Base-by-base conservation (phyloP, 2,797 vertebrate species). In the Oreochromis grahami region DNA sequence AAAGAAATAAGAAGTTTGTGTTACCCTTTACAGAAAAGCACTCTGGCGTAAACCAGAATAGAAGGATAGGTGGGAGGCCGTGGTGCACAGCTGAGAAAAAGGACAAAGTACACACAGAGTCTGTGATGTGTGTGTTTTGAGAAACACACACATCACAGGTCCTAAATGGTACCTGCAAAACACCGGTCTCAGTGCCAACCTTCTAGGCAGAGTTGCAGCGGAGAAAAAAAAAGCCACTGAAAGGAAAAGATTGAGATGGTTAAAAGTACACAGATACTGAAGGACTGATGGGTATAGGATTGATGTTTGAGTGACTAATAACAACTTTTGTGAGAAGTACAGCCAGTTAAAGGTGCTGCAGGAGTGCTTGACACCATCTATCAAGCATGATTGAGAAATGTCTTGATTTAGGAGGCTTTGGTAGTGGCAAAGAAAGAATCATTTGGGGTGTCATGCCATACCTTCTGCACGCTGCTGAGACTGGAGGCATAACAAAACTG, bases 21-120 rank as follows among this genome's bases (percentile, higher is more conserved):
- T n/a, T 50, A 50, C 26, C 11, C 26, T 74, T 74, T 74, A 74
- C 11, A 74, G 10, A 74, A 74, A 8, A 74, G 45, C 70, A 74
- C 45, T 74, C 17, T 74, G 70, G 43, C 70, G 29, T 74, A n/a
- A 74, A 74, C 1, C 45, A 74, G 70, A 74, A 74, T 72, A 72
- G 45, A 74, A 74, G 2, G 17, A 50, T 50, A 74, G 26, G 70
- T 50, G 29, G 70, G 45, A 50, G 45, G 45, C 17, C 17, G 3
- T 32, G 70, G 45, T 50, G 26, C 43, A 74, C 7, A 50, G 17
- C 43, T 48, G 68, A 72, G 68, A 45, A 45, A 72, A 48, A 48
- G 41, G 68, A 72, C 41, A 48, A 72, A 72, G 68, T 72, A 48
- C 9, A 72, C 26, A 36, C 41, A 29, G 68, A 72, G 24, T 45